Base-by-base conservation (phyloP, 2,797 vertebrate species). In the Rallus crepitans region DNA sequence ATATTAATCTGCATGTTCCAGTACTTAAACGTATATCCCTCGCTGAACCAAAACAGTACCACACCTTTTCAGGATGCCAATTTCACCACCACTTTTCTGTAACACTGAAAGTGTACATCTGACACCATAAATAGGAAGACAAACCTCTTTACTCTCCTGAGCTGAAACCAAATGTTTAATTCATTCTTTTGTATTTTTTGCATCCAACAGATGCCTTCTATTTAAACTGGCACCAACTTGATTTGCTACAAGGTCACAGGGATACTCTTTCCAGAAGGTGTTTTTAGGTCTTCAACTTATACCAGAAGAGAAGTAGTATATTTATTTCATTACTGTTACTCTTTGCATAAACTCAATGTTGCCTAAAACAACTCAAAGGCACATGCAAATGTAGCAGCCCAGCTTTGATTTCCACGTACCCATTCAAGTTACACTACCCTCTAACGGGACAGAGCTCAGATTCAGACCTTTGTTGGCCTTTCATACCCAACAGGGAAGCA, bases 1-100 rank as follows among this genome's bases (percentile, higher is more conserved):
- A 56, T 81, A 93, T 77, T 93, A 95, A 45, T 57, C 71, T 92
- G 48, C 79, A 82, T n/a, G 45, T 83, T 84, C 91, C 72, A 80
- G 75, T 57, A 90, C 48, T 86, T 76, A 52, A 64, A 75, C 87
- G 52, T 27, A 73, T 55, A 81, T 56, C 65, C 15, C 23, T 63
- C 0, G 0, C 50, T 57, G 77, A 82, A 72, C 33, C 33, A 77
- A 53, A 88, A 72, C 3, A 28, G 21, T 16, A 82, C 19, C 35
- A 59, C 69, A 56, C 9, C 21, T 37, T 89, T 59, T 70, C 77
- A 78, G 76, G 48, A 69, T 57, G 45, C 50, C 65, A 68, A 24
- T 83, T 78, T 60, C 10, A 23, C 30, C 4, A 2, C 33, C 8
- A 4, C 31, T 59, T 37, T 47, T 39, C 31, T 42, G 27, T 50